Conservation (phyloP, 2,113 vertebrate genomes). For the Hypomesus transpacificus region DNA sequence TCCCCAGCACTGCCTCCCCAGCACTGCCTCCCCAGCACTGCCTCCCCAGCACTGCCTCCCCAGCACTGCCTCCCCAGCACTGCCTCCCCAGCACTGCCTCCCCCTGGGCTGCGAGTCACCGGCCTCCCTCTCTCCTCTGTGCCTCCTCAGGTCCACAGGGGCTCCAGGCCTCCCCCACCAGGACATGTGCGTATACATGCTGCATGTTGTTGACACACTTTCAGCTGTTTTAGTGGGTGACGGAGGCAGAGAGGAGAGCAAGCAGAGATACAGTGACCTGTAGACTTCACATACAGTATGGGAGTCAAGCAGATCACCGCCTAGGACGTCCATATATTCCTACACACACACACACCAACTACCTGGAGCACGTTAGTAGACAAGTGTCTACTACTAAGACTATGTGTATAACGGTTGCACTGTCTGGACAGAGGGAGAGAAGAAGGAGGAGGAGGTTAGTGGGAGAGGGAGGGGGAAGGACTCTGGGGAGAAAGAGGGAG, state of each 20-base stretch:
- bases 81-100: neutral
- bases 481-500: neutral
- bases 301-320: neutral
- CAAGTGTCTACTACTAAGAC: neutral
- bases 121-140: neutral
- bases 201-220: no score
- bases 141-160: neutral
- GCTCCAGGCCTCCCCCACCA: no score
- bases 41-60: no score
- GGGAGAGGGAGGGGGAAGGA: slow-evolving; percentile 2
- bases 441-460: neutral
- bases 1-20: no score
- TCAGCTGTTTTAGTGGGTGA: neutral
- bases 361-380: neutral
- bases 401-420: neutral
- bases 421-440: neutral
- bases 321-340: neutral
- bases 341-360: neutral
- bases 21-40: neutral
- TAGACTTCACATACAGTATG: neutral
- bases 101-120: neutral
- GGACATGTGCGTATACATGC: no score
- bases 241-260: neutral
- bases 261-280: neutral
- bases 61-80: neutral